A percentile compares a stretch with the other conserved stretches of the same genome.
Conservation (phyloP, 2,113 vertebrate species). For the Neolamprologus sp. region DNA sequence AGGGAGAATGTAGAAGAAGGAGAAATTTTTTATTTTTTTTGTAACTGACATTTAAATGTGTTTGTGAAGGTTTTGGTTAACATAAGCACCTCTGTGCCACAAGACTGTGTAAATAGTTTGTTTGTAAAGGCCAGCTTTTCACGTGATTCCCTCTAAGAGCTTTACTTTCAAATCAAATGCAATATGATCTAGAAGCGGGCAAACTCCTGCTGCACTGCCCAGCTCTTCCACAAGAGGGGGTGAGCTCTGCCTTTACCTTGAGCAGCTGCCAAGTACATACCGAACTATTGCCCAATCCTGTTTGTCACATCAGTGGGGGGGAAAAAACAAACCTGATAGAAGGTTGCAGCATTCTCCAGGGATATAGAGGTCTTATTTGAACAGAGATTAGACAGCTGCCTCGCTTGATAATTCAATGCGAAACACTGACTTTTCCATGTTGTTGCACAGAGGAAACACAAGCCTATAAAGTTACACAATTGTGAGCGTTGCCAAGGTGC, state of each 20-base stretch:
- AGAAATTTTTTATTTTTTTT: not conserved
- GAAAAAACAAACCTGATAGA: not conserved
- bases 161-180: not conserved
- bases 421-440: not conserved
- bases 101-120: not conserved
- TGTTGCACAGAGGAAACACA: conserved; percentile 4
- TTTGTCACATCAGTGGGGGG: conserved; percentile 14
- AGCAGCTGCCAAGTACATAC: not conserved
- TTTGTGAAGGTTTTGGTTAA: not conserved
- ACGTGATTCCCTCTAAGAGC: not conserved
- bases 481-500: not conserved
- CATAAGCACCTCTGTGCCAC: not conserved
- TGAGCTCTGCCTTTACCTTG: not conserved
- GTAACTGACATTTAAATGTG: not conserved
- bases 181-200: not conserved
- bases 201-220: not conserved
- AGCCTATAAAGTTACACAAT: conserved; percentile 33
- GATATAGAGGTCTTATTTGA: conserved; percentile 13
- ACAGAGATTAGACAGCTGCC: not conserved
- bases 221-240: conserved; percentile 47
- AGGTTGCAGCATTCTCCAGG: conserved; percentile 13
- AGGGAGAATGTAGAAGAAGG: not conserved
- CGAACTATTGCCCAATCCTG: conserved; percentile 39
- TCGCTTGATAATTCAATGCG: not conserved
- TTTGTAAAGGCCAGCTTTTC: not conserved